Evolutionary conservation across 2,888 invertebrate species (phyloP), one percentile per base, ranked within the genome.

Genomic region (Notodonta ziczac): DNA sequence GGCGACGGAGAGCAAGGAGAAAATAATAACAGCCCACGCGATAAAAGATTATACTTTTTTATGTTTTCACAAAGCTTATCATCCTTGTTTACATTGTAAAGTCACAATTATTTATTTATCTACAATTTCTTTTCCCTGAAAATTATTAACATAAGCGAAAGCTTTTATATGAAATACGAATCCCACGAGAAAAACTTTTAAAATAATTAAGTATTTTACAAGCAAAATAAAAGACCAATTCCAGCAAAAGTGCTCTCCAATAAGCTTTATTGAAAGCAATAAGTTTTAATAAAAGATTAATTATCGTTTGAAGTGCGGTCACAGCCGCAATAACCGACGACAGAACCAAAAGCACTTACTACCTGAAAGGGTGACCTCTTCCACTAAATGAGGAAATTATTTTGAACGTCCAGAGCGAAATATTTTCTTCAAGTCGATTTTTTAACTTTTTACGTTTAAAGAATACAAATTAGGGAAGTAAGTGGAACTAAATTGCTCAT

Each of bases 1-100:
- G 53, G 54, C 54, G 56, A 61, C 58, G 56, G 58, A 62, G 54
- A 55, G 60, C 62, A 62, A 70, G n/a, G 5, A n/a, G 5, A n/a
- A n/a, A 46, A 46, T n/a, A 46, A 46, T n/a, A 13, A 58, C 57
- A 56, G 56, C 57, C 57, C 39, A 48, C 32, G n/a, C 57, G 46
- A 60, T 55, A 35, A 57, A 53, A 7, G 12, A 64, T 42, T 39
- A 62, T 53, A 54, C 40, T 50, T 58, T n/a, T 64, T 46, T 46
- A 40, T 14, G 16, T 61, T 61, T 65, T 50, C 16, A 50, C 50
- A 50, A 16, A 50, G 16, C 50, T 50, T 14, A 16, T 50, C 9
- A 16, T 50, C 16, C 50, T 50, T 16, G n/a, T n/a, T 46, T 46
- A 42, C 42, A 42, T 13, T 46, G 12, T 46, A 46, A 5, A 46